Base-by-base conservation (phyloP, 2,113 vertebrate species). In the Hepsetus odoe region DNA sequence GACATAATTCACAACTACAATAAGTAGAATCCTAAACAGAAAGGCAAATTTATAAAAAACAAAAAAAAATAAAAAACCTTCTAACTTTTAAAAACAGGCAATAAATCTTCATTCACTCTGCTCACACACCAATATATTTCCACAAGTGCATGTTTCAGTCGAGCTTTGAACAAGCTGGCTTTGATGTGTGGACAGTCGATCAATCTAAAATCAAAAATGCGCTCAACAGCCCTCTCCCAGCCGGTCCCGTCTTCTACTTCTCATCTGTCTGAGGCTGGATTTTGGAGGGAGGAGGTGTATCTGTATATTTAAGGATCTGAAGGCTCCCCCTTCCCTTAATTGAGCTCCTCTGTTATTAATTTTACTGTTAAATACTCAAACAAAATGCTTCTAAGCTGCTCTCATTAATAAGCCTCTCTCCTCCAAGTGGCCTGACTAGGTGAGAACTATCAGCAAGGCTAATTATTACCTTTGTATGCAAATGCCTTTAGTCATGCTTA, bases 331-430 rank as follows among this genome's bases (percentile, higher is more conserved):
- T 65, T 56, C 80, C 85, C 82, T 85, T 91, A 89, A 92, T 89
- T 90, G 89, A 85, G 87, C 87, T 88, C 86, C 81, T 90, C 89
- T 87, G 84, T 92, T 91, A 92, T 91, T 92, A 91, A 87, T 88
- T 86, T 88, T 92, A 87, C 87, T 87, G 86, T 93, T 93, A 93
- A 92, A 92, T 92, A 92, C 89, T 87, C 84, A 80, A 82, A 89
- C 77, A 86, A 81, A 81, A 87, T 74, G 80, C 70, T 74, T 89
- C 88, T 87, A 92, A 90, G 87, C 85, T 46, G 28, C 85, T 56
- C 81, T 91, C 88, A 92, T 92, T 92, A 90, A 87, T 75, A 85
- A 59, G 65, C 65, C 78, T 82, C 79, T 83, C 80, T 72, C 72
- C 82, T 79, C 76, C 76, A 67, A 71, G 72, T 44, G 72, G 62